Percentiles rank a stretch among this genome's conserved stretches.
phyloP scores from a whole-genome alignment of 2,888 invertebrate species.

The Apantesis nais region DNA sequence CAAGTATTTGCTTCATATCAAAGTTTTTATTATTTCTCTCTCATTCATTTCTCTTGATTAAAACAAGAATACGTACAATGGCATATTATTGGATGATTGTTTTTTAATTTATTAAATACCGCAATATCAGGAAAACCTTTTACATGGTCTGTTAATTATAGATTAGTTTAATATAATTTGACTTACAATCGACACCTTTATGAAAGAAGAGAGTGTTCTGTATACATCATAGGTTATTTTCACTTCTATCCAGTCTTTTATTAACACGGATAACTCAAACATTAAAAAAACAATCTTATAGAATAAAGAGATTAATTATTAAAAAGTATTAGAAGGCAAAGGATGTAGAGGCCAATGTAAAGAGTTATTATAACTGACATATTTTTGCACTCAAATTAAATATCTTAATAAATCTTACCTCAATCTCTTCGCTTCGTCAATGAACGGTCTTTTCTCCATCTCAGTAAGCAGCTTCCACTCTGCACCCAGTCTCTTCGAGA shows the following conservation, averaged over 20 bases:
- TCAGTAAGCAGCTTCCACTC: slow-evolving; percentile 96
- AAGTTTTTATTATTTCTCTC: neutral
- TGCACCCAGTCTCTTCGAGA: slow-evolving; percentile 93
- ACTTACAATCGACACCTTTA: neutral
- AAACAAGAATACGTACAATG: neutral
- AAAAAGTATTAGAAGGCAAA: neutral
- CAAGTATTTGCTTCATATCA: neutral
- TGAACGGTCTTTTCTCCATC: slow-evolving; percentile 94
- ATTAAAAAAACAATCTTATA: neutral
- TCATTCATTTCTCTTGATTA: neutral
- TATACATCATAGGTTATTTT: too few relatives aligned
- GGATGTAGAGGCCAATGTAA: neutral
- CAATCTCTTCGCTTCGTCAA: slow-evolving; percentile 95
- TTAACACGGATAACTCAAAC: neutral
- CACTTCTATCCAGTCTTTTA: too few relatives aligned
- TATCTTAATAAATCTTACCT: slow-evolving; percentile 84
- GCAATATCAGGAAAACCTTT: neutral
- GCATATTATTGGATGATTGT: neutral
- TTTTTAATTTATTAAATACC: neutral
- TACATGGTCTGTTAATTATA: neutral
- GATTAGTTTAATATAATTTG: neutral
- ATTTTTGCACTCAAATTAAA: neutral
- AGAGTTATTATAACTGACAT: neutral
- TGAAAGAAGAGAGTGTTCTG: neutral
- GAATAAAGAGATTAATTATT: neutral